Evolutionary conservation across 1,140 invertebrate genomes (phyloP).

Genomic region (Phenacoccus solenopsis): DNA sequence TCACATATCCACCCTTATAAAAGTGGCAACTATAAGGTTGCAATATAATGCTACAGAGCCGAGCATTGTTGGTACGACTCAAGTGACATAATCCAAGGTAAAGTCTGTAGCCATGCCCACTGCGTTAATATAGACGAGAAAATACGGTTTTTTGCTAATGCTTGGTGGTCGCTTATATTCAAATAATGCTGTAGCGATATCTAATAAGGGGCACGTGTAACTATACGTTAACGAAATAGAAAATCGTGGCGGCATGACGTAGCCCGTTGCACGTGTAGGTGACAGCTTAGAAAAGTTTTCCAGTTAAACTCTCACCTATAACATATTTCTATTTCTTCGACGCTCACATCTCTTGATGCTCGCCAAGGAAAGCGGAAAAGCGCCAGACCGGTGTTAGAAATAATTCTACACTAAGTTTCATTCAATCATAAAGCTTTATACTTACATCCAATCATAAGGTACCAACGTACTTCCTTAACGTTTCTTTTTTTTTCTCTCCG

Average conservation of each 20-base stretch:
- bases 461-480: background rate
- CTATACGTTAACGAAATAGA: background rate
- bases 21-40: no score
- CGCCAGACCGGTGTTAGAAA: background rate
- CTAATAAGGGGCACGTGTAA: background rate
- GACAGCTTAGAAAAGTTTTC: background rate
- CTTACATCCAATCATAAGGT: background rate
- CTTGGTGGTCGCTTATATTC: no score
- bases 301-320: background rate
- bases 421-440: constrained; percentile 3
- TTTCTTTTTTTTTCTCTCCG: no score
- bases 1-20: background rate
- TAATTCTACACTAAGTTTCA: background rate
- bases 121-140: no score
- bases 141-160: no score
- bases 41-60: no score
- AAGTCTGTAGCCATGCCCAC: no score
- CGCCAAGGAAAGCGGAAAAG: background rate
- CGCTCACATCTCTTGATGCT: background rate
- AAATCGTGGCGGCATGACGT: no score
- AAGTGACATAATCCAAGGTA: no score
- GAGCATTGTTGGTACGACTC: no score
- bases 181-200: no score
- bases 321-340: background rate
- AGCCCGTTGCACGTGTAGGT: background rate